phyloP scores from a whole-genome alignment of 2,888 invertebrate species.

The Nasonia oneida region DNA sequence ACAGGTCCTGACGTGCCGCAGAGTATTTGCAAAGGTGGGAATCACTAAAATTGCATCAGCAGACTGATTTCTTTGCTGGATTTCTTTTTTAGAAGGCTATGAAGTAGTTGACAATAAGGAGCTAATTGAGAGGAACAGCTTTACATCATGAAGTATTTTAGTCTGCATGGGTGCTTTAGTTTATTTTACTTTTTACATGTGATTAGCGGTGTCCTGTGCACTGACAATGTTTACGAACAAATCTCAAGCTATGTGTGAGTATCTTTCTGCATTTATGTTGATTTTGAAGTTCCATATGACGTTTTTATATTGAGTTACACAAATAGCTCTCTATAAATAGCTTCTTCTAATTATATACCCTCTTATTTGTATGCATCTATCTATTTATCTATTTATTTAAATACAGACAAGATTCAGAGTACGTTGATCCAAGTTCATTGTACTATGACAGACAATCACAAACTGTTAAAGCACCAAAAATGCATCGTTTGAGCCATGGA shows the following conservation, averaged over 20 bases:
- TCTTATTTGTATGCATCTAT: background rate
- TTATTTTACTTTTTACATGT: constrained; percentile 34
- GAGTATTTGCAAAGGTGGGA: background rate
- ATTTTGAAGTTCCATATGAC: background rate
- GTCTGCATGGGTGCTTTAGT: background rate
- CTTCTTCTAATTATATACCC: background rate
- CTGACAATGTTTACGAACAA: constrained; percentile 43
- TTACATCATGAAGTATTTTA: constrained; percentile 46
- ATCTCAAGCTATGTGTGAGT: constrained; percentile 50
- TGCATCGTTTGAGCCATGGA: background rate
- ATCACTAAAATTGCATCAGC: background rate
- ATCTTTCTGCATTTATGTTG: background rate
- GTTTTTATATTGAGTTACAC: background rate
- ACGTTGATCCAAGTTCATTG: constrained; percentile 70
- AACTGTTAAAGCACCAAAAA: constrained; percentile 45
- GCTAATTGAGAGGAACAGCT: background rate
- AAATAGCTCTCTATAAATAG: background rate
- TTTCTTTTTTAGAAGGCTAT: background rate
- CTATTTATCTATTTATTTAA: constrained; percentile 20
- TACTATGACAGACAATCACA: constrained; percentile 66
- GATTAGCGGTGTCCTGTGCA: background rate
- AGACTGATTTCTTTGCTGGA: background rate
- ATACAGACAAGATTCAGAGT: constrained; percentile 57
- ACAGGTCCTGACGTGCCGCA: background rate
- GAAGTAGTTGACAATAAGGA: background rate